Evolutionary conservation across 2,113 vertebrate genomes (phyloP).

Genomic region (Misgurnus mizolepis): DNA sequence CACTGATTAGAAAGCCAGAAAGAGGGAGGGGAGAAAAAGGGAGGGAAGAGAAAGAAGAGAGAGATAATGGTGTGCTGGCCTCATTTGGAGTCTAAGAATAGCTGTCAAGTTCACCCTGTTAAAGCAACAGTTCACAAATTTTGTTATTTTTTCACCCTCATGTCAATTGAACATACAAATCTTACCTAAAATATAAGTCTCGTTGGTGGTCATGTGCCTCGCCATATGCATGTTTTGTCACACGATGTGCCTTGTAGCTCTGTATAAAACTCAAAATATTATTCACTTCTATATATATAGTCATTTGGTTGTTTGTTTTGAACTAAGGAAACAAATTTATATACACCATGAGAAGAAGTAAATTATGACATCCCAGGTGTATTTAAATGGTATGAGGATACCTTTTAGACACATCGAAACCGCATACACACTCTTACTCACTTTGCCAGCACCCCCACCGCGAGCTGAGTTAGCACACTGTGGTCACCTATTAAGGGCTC

Average conservation of each 20-base stretch:
- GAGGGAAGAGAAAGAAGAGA: neutral
- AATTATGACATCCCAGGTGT: too few species aligned
- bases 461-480: constrained; percentile 6
- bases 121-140: constrained; percentile 19
- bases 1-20: constrained; percentile 44
- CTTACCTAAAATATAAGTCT: neutral
- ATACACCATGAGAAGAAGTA: too few species aligned
- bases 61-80: constrained; percentile 55
- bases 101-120: constrained; percentile 46
- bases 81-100: constrained; percentile 67
- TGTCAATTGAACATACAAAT: too few species aligned
- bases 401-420: neutral
- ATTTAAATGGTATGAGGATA: too few species aligned
- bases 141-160: too few species aligned
- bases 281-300: too few species aligned
- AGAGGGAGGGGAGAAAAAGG: constrained; percentile 19
- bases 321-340: too few species aligned
- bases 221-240: too few species aligned
- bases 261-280: too few species aligned
- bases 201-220: too few species aligned
- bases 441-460: neutral
- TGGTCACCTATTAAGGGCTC: neutral
- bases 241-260: too few species aligned
- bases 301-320: too few species aligned
- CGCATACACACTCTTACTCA: neutral